Percentiles rank a stretch among this genome's conserved stretches.
phyloP scores from a whole-genome alignment of 2,888 invertebrate species.

The Mycalesis mineus region DNA sequence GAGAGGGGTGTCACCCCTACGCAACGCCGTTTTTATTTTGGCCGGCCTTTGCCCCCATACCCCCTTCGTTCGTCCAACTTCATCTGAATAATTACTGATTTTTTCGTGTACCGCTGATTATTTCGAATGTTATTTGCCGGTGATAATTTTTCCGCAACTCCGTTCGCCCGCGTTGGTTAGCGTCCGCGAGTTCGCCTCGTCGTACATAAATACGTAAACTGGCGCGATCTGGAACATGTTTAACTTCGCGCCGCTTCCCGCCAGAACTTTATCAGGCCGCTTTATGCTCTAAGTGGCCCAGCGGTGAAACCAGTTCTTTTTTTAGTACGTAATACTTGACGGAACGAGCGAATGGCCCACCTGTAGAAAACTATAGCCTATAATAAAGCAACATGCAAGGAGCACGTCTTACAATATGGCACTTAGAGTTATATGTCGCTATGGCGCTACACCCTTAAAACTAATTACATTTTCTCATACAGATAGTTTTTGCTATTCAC shows the following conservation, averaged over 20 bases:
- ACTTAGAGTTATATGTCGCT: too few relatives aligned
- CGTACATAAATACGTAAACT: constrained; percentile 20
- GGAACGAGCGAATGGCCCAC: too few relatives aligned
- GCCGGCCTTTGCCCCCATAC: constrained; percentile 74
- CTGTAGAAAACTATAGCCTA: too few relatives aligned
- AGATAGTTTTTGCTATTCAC: too few relatives aligned
- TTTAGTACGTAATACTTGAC: too few relatives aligned
- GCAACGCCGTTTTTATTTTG: constrained; percentile 78
- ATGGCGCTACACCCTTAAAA: too few relatives aligned
- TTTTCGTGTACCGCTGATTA: constrained; percentile 79
- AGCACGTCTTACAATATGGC: too few relatives aligned
- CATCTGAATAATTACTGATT: constrained; percentile 79
- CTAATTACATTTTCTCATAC: too few relatives aligned
- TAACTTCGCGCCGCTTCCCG: constrained; percentile 7
- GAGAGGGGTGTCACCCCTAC: constrained; percentile 71
- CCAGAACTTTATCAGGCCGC: neutral
- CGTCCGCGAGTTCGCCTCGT: constrained; percentile 17
- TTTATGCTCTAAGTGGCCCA: neutral
- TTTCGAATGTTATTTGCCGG: constrained; percentile 78
- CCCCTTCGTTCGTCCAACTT: constrained; percentile 77
- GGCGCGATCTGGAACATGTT: constrained; percentile 20
- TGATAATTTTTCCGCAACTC: constrained; percentile 73
- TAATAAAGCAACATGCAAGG: too few relatives aligned
- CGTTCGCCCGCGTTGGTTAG: constrained; percentile 53
- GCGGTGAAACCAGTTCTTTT: neutral